These are phyloP conservation scores for Drosophila quadrilineata DNA, from an alignment of 1,140 invertebrate species.

Conservation along the genomic window DNA sequence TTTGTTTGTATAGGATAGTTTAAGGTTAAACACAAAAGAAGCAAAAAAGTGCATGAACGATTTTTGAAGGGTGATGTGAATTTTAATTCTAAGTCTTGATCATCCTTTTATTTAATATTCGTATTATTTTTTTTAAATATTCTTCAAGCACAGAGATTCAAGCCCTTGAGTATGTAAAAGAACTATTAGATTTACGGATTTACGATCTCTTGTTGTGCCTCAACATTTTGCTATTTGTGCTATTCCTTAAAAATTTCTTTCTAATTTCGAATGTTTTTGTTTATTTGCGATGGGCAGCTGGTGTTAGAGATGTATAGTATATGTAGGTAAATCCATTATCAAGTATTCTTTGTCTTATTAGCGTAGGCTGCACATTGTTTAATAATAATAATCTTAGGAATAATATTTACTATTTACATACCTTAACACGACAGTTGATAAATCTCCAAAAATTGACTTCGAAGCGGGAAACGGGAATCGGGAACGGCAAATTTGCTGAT, in stretches of 20 bases:
- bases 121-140: not conserved
- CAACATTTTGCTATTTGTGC: conserved; percentile 50
- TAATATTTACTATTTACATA: conserved; percentile 57
- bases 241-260: conserved; percentile 13
- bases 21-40: conserved; percentile 67
- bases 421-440: conserved; percentile 24
- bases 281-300: conserved; percentile 6
- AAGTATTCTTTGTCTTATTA: not conserved
- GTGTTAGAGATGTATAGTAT: not conserved
- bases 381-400: conserved; percentile 20
- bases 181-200: conserved; percentile 10
- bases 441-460: conserved; percentile 37
- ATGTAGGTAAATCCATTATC: conserved; percentile 1
- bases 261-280: conserved; percentile 57
- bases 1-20: not conserved
- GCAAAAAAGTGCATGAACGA: too few relatives aligned
- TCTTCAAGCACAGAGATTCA: too few relatives aligned
- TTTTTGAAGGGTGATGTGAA: too few relatives aligned
- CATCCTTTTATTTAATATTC: too few relatives aligned
- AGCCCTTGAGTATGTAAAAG: not conserved
- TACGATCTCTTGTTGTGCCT: conserved; percentile 35
- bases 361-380: conserved; percentile 31
- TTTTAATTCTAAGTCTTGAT: too few relatives aligned
- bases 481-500: conserved; percentile 26
- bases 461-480: conserved; percentile 21